A percentile compares a stretch with the other conserved stretches of the same genome.
These are phyloP conservation scores for Notarius quadriscutis DNA, from an alignment of 2,113 vertebrate species.

Conservation along the genomic window DNA sequence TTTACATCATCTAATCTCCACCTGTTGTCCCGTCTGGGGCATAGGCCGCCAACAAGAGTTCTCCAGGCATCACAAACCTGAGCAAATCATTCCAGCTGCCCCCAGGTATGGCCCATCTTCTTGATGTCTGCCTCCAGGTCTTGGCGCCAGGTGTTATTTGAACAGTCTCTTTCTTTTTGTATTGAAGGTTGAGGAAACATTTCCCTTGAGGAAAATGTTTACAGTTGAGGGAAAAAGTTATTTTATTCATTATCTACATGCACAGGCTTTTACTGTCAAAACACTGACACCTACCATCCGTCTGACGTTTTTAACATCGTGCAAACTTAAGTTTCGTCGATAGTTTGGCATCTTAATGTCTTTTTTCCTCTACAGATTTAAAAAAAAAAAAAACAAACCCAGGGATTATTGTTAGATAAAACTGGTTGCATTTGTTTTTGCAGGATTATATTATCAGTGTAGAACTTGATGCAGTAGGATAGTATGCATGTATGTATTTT, in stretches of 20 bases:
- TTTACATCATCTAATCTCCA: not conserved
- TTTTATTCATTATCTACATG: not conserved
- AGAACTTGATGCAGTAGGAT: not conserved
- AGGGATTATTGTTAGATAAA: slow-evolving; percentile 6
- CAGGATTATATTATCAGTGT: not conserved
- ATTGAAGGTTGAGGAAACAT: no score
- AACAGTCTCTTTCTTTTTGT: no score
- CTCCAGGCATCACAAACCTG: no score
- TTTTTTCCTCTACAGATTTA: not conserved
- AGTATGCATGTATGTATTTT: no score
- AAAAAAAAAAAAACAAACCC: not conserved
- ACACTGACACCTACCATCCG: not conserved
- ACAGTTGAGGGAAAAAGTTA: not conserved
- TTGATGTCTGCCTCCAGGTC: no score
- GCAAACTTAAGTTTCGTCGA: not conserved
- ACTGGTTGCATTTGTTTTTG: not conserved
- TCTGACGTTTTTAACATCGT: not conserved
- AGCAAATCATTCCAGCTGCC: no score
- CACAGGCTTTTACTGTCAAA: not conserved
- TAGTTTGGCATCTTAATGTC: slow-evolving; percentile 1
- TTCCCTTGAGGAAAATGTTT: not conserved
- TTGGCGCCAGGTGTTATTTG: no score
- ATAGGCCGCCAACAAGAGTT: no score
- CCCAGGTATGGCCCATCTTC: no score
- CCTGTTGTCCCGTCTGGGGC: no score